Percentiles rank a stretch among this genome's conserved stretches.
These are phyloP conservation scores for Aurelia aurita complex sp. Pacific DNA, from an alignment of 30 jellyfish, hydroid and myxozoan species.

Conservation along the genomic window DNA sequence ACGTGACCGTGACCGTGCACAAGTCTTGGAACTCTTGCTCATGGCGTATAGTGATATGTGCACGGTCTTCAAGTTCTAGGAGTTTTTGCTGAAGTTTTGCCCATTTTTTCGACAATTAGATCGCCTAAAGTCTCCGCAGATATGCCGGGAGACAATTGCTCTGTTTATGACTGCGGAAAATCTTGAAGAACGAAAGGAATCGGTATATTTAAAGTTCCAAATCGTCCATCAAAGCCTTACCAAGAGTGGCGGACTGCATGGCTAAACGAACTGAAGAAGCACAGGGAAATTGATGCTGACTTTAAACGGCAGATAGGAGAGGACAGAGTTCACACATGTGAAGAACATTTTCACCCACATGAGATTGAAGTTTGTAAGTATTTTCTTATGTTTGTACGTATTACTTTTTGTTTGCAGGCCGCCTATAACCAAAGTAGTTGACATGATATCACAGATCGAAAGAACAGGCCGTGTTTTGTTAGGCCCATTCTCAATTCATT, in stretches of 20 bases:
- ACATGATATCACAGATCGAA: too few relatives aligned
- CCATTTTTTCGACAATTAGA: not conserved
- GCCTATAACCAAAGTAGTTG: too few relatives aligned
- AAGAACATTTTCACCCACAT: slow-evolving; percentile 51
- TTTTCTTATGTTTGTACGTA: not conserved
- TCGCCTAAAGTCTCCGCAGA: slow-evolving; percentile 11
- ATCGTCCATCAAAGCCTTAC: not conserved
- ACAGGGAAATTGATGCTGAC: slow-evolving; percentile 21
- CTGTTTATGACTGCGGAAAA: slow-evolving; percentile 47
- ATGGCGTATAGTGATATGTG: not conserved
- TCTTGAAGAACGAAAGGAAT: slow-evolving; percentile 41
- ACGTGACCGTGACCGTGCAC: slow-evolving; percentile 33
- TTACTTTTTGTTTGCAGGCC: not conserved
- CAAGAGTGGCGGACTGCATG: slow-evolving; percentile 34
- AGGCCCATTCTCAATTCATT: not conserved
- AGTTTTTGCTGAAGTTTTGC: not conserved
- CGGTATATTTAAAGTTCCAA: slow-evolving; percentile 41
- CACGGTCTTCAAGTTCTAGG: not conserved
- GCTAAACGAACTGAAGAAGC: slow-evolving; percentile 12
- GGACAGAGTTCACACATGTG: slow-evolving; percentile 32
- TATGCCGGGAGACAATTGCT: slow-evolving; percentile 56
- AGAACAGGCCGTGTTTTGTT: too few relatives aligned
- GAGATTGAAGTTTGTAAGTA: slow-evolving; percentile 37
- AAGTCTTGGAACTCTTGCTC: not conserved
- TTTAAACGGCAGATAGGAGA: slow-evolving; percentile 24